Evolutionary conservation across 2,113 vertebrate genomes (phyloP).

Genomic region (Phainopepla nitens): DNA sequence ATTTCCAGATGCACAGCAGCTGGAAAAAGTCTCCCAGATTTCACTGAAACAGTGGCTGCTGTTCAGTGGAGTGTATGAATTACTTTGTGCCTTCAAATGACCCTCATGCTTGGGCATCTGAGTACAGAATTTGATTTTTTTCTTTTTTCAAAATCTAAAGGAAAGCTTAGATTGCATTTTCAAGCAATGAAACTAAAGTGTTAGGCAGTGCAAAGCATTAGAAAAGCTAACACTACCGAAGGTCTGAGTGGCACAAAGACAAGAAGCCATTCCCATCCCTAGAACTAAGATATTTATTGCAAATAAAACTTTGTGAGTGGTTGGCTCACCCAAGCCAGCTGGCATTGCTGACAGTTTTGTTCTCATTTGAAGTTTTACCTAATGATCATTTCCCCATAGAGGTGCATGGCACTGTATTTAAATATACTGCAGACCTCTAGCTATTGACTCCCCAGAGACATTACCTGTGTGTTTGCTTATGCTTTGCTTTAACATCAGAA

Average conservation of each 20-base stretch:
- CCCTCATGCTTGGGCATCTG: neutral
- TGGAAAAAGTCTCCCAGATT: neutral
- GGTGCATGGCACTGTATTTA: neutral
- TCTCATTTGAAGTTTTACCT: neutral
- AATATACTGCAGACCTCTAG: neutral
- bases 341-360: neutral
- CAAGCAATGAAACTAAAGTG: neutral
- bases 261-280: neutral
- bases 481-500: neutral
- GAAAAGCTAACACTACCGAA: neutral
- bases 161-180: neutral
- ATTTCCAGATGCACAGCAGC: neutral
- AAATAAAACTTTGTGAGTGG: neutral
- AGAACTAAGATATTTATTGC: neutral
- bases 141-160: neutral
- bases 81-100: neutral
- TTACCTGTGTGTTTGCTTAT: neutral
- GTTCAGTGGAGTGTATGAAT: neutral
- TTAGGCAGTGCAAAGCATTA: neutral
- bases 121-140: neutral
- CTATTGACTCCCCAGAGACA: neutral
- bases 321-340: neutral
- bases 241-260: neutral
- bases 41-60: neutral
- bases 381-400: rapidly evolving